These are phyloP conservation scores for Pseudomyrmex gracilis DNA, from an alignment of 1,140 invertebrate genomes.

Conservation along the genomic window DNA sequence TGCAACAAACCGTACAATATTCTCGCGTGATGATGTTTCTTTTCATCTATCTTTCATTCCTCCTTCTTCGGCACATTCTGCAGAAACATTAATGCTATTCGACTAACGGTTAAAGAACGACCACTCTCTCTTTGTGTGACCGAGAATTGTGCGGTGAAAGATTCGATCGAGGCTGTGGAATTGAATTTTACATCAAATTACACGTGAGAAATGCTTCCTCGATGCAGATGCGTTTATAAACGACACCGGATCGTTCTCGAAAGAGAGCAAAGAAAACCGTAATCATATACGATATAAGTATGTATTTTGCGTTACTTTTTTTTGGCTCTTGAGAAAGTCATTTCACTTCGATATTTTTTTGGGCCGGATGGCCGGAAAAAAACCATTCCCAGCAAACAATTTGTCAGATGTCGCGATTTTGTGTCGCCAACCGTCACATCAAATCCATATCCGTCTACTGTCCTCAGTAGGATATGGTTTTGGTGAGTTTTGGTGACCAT, in stretches of 20 bases:
- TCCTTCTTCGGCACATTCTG: not conserved
- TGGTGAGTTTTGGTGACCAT: too few species aligned
- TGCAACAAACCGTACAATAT: conserved; percentile 1
- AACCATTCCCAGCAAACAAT: too few species aligned
- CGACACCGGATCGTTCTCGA: not conserved
- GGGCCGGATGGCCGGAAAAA: too few species aligned
- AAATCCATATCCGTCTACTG: too few species aligned
- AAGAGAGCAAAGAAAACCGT: not conserved
- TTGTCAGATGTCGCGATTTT: too few species aligned
- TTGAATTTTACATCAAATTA: conserved; percentile 10
- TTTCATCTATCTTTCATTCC: not conserved
- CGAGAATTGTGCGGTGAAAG: not conserved
- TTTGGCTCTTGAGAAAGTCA: too few species aligned
- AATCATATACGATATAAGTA: not conserved
- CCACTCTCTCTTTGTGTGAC: conserved; percentile 6
- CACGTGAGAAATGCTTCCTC: not conserved
- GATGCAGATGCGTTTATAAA: not conserved
- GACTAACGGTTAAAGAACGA: conserved; percentile 17
- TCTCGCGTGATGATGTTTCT: not conserved
- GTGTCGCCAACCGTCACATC: too few species aligned
- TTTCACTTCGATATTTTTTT: too few species aligned
- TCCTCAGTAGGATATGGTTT: too few species aligned
- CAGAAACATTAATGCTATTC: conserved; percentile 12
- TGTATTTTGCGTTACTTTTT: too few species aligned
- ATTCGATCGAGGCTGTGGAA: not conserved